Evolutionary conservation across 2,888 invertebrate genomes (phyloP).

Genomic region (Macaria notata): DNA sequence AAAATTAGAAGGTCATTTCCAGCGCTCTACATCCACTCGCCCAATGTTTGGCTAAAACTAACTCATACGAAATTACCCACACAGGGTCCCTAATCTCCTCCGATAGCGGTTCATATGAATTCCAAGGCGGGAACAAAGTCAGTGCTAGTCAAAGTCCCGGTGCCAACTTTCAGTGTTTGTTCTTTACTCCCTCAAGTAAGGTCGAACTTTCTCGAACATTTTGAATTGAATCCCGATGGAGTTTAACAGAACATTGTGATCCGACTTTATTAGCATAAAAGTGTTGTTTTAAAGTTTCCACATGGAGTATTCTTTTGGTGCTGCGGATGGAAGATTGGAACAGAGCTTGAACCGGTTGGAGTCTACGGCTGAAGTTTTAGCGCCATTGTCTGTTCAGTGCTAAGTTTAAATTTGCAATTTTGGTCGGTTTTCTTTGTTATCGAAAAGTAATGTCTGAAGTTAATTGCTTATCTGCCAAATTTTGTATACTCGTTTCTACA

Average conservation of each 20-base stretch:
- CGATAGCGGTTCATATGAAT: slow-evolving; percentile 61
- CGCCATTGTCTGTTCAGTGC: slow-evolving; percentile 1
- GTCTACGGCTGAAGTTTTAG: slow-evolving; percentile 11
- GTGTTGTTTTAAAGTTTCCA: slow-evolving; percentile 33
- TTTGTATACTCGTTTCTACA: no score
- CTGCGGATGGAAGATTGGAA: slow-evolving; percentile 17
- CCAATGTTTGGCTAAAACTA: slow-evolving; percentile 48
- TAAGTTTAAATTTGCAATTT: no score
- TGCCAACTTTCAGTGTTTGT: slow-evolving; percentile 48
- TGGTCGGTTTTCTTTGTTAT: no score
- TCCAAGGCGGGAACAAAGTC: slow-evolving; percentile 47
- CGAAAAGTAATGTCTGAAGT: no score
- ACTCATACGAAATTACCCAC: slow-evolving; percentile 59
- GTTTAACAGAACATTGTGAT: slow-evolving; percentile 41
- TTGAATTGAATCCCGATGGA: slow-evolving; percentile 46
- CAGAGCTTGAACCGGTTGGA: slow-evolving; percentile 19
- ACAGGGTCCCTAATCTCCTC: slow-evolving; percentile 55
- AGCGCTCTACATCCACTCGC: slow-evolving; percentile 23
- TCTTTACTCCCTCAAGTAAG: slow-evolving; percentile 32
- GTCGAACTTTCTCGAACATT: slow-evolving; percentile 36
- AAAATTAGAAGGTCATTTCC: slow-evolving; percentile 33
- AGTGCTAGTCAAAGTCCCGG: slow-evolving; percentile 47
- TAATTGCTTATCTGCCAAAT: no score
- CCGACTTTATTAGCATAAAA: slow-evolving; percentile 37
- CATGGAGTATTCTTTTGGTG: slow-evolving; percentile 23